Conservation (phyloP, 2,797 vertebrate genomes). For the Sternotherus odoratus region DNA sequence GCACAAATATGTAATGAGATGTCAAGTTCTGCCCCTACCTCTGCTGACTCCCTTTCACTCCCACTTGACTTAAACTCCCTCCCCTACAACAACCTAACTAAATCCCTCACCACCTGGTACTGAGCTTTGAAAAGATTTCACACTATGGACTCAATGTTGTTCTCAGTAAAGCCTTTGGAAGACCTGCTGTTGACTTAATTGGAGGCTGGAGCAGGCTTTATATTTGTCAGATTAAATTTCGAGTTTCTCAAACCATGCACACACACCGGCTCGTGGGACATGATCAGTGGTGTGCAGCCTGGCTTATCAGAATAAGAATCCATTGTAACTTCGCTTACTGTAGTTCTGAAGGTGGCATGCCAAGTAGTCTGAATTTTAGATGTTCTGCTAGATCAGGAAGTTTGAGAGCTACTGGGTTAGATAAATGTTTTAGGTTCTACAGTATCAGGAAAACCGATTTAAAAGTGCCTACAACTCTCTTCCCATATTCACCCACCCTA, state of each 20-base stretch:
- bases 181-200: background rate
- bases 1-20: background rate
- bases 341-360: background rate
- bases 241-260: background rate
- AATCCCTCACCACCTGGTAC: background rate
- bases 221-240: background rate
- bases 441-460: background rate
- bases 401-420: background rate
- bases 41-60: background rate
- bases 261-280: background rate
- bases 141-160: background rate
- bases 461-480: background rate
- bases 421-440: background rate
- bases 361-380: background rate
- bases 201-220: background rate
- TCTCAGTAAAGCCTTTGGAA: background rate
- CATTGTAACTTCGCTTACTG: background rate
- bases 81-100: background rate
- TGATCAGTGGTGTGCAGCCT: background rate
- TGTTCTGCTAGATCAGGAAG: rapidly evolving
- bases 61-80: background rate
- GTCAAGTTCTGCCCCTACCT: background rate
- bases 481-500: rapidly evolving
- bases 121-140: background rate
- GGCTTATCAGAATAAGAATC: background rate